Conservation (phyloP, 1,140 invertebrate species). For the Neuroterus valhalla region DNA sequence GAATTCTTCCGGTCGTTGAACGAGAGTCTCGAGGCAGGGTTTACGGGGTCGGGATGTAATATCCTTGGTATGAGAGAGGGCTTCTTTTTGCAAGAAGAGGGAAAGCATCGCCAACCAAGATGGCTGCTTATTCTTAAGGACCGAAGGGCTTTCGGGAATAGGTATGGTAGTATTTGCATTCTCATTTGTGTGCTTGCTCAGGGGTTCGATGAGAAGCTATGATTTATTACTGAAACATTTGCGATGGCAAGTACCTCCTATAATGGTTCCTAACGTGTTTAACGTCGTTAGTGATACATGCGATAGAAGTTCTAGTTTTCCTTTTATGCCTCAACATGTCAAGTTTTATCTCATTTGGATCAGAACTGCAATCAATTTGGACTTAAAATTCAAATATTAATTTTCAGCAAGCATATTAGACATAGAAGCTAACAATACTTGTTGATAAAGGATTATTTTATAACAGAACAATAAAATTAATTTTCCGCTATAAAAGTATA, state of each 20-base stretch:
- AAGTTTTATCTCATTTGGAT: no score
- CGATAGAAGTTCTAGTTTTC: constrained; percentile 1
- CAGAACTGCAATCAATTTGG: no score
- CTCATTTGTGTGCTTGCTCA: constrained; percentile 44
- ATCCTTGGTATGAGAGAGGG: constrained; percentile 24
- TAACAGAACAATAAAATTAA: no score
- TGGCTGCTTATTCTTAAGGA: constrained; percentile 7
- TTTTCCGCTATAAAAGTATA: no score
- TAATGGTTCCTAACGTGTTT: constrained; percentile 46
- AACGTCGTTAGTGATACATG: constrained; percentile 1
- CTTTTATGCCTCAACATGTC: neutral
- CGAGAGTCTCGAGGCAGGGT: constrained; percentile 22
- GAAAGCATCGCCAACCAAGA: constrained; percentile 4
- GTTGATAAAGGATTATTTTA: no score
- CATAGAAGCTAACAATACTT: no score
- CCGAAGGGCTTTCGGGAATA: neutral
- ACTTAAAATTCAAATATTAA: no score
- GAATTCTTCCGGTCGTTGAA: constrained; percentile 31
- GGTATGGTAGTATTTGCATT: constrained; percentile 45
- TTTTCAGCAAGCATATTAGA: no score
- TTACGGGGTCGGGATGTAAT: constrained; percentile 33
- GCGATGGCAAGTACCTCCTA: constrained; percentile 42
- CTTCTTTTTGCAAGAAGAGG: neutral
- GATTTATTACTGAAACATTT: constrained; percentile 49
- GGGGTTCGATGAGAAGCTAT: constrained; percentile 43